phyloP scores from a whole-genome alignment of 2,888 invertebrate genomes.

The Amblyjoppa proteus region DNA sequence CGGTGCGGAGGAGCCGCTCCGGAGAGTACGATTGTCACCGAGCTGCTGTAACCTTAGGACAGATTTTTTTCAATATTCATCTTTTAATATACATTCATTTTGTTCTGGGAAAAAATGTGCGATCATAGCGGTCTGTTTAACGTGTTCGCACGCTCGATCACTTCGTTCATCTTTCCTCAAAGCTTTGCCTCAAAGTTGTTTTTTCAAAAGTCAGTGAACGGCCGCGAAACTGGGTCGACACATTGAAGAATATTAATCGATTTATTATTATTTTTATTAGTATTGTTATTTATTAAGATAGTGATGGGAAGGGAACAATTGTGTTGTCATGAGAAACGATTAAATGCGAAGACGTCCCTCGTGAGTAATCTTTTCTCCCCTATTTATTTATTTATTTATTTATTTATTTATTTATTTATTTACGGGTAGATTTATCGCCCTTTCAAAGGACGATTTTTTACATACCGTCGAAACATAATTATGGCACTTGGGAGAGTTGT shows the following conservation, averaged over 20 bases:
- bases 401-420: not conserved
- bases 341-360: slow-evolving; percentile 76
- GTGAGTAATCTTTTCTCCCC: slow-evolving; percentile 70
- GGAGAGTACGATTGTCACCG: slow-evolving; percentile 10
- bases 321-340: slow-evolving; percentile 66
- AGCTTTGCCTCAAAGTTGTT: not conserved
- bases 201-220: not conserved
- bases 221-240: no score
- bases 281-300: not conserved
- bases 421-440: no score
- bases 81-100: not conserved
- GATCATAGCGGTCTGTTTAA: not conserved
- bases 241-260: not conserved
- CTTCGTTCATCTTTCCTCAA: not conserved
- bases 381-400: not conserved
- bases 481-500: no score
- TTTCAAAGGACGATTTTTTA: no score
- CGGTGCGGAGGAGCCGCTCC: slow-evolving; percentile 1
- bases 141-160: not conserved
- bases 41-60: slow-evolving; percentile 10
- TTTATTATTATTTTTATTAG: not conserved
- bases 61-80: not conserved
- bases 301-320: slow-evolving; percentile 10
- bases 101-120: not conserved
- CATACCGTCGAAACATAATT: no score